Evolutionary conservation across 2,888 invertebrate species (phyloP).

Genomic region (Agriopis leucophaearia): DNA sequence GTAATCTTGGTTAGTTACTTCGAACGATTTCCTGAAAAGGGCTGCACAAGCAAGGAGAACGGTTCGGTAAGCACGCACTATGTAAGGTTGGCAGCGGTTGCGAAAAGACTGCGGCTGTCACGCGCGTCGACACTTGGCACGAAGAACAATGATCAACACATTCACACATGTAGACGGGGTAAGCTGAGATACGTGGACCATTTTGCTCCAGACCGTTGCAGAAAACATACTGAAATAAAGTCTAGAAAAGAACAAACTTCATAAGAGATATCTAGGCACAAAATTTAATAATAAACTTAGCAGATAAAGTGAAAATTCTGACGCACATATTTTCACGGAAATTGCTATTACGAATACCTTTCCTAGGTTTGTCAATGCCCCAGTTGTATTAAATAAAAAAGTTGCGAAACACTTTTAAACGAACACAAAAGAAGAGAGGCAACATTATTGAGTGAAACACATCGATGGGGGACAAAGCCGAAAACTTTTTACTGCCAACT

Average conservation of each 20-base stretch:
- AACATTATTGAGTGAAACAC: constrained; percentile 46
- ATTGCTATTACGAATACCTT: constrained; percentile 28
- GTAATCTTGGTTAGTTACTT: constrained; percentile 35
- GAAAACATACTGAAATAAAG: not conserved
- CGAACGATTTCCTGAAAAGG: constrained; percentile 50
- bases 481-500: constrained; percentile 43
- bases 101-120: constrained; percentile 72
- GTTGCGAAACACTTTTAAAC: constrained; percentile 47
- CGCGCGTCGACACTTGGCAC: constrained; percentile 51
- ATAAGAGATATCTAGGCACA: not conserved
- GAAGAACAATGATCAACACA: constrained; percentile 80
- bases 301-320: not conserved
- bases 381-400: constrained; percentile 40
- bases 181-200: constrained; percentile 46
- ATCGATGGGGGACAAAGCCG: constrained; percentile 39
- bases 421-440: constrained; percentile 45
- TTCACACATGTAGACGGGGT: constrained; percentile 76
- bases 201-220: constrained; percentile 28
- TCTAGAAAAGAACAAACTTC: not conserved
- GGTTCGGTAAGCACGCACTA: constrained; percentile 43
- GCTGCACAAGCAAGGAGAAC: constrained; percentile 39
- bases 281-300: constrained; percentile 5
- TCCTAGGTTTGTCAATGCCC: constrained; percentile 16
- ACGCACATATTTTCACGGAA: constrained; percentile 3
- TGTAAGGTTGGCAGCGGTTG: constrained; percentile 48